Base-by-base conservation (phyloP, 2,113 vertebrate genomes). In the Petrocephalus microphthalmus region DNA sequence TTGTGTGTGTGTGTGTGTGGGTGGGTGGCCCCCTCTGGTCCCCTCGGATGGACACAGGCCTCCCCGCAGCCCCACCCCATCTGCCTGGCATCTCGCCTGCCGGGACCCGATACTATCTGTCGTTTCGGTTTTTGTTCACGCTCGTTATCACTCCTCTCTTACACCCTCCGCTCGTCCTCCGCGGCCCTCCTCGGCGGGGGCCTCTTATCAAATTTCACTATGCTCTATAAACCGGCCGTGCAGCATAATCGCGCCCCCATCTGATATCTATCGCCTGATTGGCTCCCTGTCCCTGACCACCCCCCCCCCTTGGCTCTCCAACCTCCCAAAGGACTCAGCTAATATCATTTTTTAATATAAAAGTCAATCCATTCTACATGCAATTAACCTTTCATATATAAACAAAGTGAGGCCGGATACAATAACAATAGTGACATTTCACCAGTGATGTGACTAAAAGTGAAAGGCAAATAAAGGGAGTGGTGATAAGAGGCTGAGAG, bases 121-220 rank as follows among this genome's bases (percentile, higher is more conserved):
- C 52, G 25, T 78, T 81, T 56, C 29, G 25, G 33, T 29, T 82
- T 22, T 45, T 82, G 71, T 57, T 88, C 78, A 25, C 17, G 8
- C 53, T 81, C 37, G 7, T 88, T 56, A 88, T 88, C 71, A 19
- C 51, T 42, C 49, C 19, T 45, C 7, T 45, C 78, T 88, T 88
- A 25, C 20, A 45, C n/a, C 33, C 51, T 15, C 29, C 71, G 49
- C 10, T 1, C 20, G 71, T 56, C 71, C 49, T 42, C 15, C 6
- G 45, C 33, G 51, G 7, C 53, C 64, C 64, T 53, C 47, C 87
- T 49, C 29, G 6, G 42, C 17, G 67, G 87, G 25, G 64, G 52
- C 87, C 87, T 87, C 49, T 87, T 81, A 78, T 87, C 64, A 54
- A 22, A 78, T 78, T 52, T 33, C 49, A 78, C 51, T 74, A 19